Evolutionary conservation across 2,113 vertebrate genomes (phyloP).

Genomic region (Strix aluco): DNA sequence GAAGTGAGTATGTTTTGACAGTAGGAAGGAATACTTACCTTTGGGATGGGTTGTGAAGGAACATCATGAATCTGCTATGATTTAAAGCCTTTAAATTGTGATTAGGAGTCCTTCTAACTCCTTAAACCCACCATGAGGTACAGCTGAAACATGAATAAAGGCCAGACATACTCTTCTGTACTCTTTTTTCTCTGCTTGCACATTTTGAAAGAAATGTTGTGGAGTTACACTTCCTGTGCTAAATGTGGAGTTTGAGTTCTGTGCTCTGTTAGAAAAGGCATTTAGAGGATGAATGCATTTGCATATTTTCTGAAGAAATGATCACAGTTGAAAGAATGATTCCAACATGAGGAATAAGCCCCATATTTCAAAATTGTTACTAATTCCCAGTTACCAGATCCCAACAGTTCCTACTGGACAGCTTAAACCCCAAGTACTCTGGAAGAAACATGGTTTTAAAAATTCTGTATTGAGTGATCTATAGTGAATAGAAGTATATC

Average conservation of each 20-base stretch:
- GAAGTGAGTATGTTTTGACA: background rate
- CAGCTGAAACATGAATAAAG: slow-evolving; percentile 22
- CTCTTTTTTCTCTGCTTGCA: slow-evolving; percentile 19
- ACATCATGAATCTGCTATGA: background rate
- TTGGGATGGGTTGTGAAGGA: background rate
- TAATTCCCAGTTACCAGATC: background rate
- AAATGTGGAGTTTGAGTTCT: slow-evolving; percentile 51
- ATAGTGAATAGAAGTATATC: background rate
- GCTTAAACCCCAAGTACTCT: background rate
- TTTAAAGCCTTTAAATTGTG: background rate
- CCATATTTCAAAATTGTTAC: background rate
- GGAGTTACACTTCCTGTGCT: slow-evolving; percentile 53
- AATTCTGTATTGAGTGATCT: background rate
- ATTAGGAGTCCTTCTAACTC: background rate
- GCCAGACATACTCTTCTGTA: slow-evolving; percentile 14
- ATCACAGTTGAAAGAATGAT: slow-evolving; percentile 12
- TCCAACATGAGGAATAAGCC: background rate
- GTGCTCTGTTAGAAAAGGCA: slow-evolving; percentile 33
- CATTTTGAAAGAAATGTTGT: slow-evolving; percentile 32
- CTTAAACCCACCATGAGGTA: background rate
- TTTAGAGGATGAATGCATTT: slow-evolving; percentile 55
- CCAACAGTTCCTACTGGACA: background rate
- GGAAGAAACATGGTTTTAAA: background rate
- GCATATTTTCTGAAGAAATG: slow-evolving; percentile 53
- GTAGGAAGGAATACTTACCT: background rate